These are phyloP conservation scores for Melanophora roralis DNA, from an alignment of 2,888 invertebrate species.

Conservation along the genomic window DNA sequence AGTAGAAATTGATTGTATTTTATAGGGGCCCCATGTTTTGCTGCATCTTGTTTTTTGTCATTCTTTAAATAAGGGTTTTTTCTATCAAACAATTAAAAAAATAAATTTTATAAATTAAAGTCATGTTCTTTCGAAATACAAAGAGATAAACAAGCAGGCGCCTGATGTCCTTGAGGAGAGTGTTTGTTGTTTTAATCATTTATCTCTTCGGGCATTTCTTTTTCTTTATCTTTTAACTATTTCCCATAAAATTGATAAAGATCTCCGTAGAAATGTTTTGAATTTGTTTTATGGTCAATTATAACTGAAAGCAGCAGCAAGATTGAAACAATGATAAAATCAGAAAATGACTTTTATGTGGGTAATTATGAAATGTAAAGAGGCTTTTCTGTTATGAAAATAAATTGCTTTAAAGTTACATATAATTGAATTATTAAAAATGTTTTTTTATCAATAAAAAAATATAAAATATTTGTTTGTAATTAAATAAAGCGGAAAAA, in stretches of 20 bases:
- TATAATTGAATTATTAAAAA: no score
- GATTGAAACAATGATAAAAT: neutral
- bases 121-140: slow-evolving; percentile 25
- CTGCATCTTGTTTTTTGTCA: slow-evolving; percentile 40
- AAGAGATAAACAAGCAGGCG: slow-evolving; percentile 13
- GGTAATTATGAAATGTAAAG: slow-evolving; percentile 20
- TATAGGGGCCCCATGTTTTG: slow-evolving; percentile 39
- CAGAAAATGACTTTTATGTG: slow-evolving; percentile 31
- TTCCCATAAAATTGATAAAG: slow-evolving; percentile 34
- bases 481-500: no score
- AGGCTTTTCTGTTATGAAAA: no score
- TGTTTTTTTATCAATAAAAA: no score
- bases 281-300: slow-evolving; percentile 30
- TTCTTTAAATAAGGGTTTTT: slow-evolving; percentile 17
- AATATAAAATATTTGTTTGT: no score
- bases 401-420: no score
- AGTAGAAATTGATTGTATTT: slow-evolving; percentile 55
- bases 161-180: slow-evolving; percentile 47
- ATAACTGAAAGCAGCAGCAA: neutral
- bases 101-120: slow-evolving; percentile 39
- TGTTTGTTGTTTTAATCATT: neutral
- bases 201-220: slow-evolving; percentile 5
- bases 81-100: slow-evolving; percentile 21
- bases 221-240: neutral
- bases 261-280: slow-evolving; percentile 12